phyloP scores from a whole-genome alignment of 2,888 invertebrate genomes.

The Sclerodermus sp. region DNA sequence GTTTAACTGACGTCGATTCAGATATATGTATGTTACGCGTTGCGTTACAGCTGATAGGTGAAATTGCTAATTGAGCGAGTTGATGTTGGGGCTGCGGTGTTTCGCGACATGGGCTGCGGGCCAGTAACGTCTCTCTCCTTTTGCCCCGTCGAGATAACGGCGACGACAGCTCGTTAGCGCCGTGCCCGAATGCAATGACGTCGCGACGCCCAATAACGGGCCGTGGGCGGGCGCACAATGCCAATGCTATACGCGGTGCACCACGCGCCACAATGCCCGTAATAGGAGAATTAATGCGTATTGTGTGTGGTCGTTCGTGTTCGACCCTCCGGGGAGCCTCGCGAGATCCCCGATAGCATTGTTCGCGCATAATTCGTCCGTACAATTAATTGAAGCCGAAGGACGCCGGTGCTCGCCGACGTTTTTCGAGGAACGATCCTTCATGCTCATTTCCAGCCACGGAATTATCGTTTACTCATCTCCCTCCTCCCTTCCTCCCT shows the following conservation, averaged over 20 bases:
- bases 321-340: conserved; percentile 30
- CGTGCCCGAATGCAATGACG: conserved; percentile 30
- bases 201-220: conserved; percentile 34
- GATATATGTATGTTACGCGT: no score
- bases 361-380: conserved; percentile 44
- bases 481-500: no score
- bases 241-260: conserved; percentile 14
- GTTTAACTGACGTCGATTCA: no score
- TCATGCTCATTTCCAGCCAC: neutral
- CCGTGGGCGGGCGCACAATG: conserved; percentile 28
- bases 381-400: conserved; percentile 46
- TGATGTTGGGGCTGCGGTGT: conserved; percentile 5
- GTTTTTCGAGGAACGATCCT: no score
- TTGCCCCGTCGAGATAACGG: conserved; percentile 26
- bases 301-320: conserved; percentile 47
- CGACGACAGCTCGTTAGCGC: conserved; percentile 51
- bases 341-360: conserved; percentile 49
- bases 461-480: no score
- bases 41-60: no score
- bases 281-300: conserved; percentile 50
- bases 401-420: no score
- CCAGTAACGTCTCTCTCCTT: neutral
- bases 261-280: conserved; percentile 39
- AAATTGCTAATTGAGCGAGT: neutral
- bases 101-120: neutral